These are phyloP conservation scores for Muricea muricata DNA, from an alignment of 92 coral and sea anemone species.

Conservation along the genomic window DNA sequence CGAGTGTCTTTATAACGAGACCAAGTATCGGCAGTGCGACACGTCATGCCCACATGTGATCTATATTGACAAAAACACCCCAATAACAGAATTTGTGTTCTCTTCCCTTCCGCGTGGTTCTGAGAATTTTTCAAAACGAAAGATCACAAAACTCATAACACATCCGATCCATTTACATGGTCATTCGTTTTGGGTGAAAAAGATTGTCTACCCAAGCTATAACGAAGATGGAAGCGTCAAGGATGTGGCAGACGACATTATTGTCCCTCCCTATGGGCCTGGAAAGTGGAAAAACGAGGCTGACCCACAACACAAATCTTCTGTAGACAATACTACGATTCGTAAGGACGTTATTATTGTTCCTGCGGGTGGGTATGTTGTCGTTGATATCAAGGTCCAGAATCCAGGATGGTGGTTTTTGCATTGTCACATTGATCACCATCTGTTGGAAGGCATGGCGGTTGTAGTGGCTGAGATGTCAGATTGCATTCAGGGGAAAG, in stretches of 20 bases:
- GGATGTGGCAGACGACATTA: no score
- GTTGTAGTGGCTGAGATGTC: background rate
- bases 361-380: conserved; percentile 74
- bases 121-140: background rate
- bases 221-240: no score
- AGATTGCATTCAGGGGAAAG: no score
- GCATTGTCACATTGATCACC: conserved; percentile 77
- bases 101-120: background rate
- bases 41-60: background rate
- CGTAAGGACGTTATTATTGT: conserved; percentile 71
- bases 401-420: conserved; percentile 80
- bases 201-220: background rate
- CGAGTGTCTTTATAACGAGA: background rate
- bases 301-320: no score
- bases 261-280: no score
- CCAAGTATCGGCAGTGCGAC: background rate
- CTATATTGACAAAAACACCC: background rate
- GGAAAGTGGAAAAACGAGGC: conserved; percentile 63
- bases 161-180: conserved; percentile 19
- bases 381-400: conserved; percentile 61
- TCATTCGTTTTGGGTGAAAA: background rate
- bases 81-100: background rate
- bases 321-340: conserved; percentile 49
- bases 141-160: background rate
- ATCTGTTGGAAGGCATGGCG: conserved; percentile 71